Evolutionary conservation across 2,113 vertebrate genomes (phyloP), one percentile per base, ranked within the genome.

Genomic region (Muntiacus muntjak): DNA sequence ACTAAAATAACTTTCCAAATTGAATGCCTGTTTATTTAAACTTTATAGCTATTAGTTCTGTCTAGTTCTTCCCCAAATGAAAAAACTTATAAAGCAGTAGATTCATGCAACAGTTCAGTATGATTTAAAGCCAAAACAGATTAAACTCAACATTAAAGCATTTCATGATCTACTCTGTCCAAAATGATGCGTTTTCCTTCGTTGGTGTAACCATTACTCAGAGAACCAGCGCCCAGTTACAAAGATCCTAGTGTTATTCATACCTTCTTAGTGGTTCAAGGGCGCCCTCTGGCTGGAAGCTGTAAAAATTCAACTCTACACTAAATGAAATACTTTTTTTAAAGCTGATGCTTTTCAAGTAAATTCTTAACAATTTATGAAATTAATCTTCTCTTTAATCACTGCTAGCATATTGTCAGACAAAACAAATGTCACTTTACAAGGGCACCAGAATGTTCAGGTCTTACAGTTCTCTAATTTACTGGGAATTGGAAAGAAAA

Each of bases 241-340:
- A 45, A 30, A 81, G 12, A 83, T 7, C 47, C 25, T 62, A 1
- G 30, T 64, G 15, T n/a, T 14, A 26, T 6, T 28, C 5, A 13
- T 40, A 87, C 19, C 54, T 81, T 23, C 95, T 79, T 88, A 76
- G 71, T 28, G 93, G 88, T 92, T 28, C 81, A 62, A 96, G 28
- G 62, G 95, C 89, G 85, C 98, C 97, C 97, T 98, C 98, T 98
- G 93, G 55, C 96, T 26, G 97, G 62, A 33, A 7, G 15, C 94
- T 92, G 88, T 92, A 90, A 98, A 91, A 71, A 45, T 50, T 83
- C 54, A 94, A 90, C 33, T 26, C 0, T 91, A 60, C n/a, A 26
- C 0, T 91, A 60, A 84, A 40, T 40, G 12, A 64, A 96, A 83
- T n/a, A 33, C 84, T 55, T 12, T 16, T 89, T 52, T 55, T 83